Evolutionary conservation across 2,888 invertebrate genomes (phyloP), one percentile per base, ranked within the genome.

Genomic region (Epinotia nisella): DNA sequence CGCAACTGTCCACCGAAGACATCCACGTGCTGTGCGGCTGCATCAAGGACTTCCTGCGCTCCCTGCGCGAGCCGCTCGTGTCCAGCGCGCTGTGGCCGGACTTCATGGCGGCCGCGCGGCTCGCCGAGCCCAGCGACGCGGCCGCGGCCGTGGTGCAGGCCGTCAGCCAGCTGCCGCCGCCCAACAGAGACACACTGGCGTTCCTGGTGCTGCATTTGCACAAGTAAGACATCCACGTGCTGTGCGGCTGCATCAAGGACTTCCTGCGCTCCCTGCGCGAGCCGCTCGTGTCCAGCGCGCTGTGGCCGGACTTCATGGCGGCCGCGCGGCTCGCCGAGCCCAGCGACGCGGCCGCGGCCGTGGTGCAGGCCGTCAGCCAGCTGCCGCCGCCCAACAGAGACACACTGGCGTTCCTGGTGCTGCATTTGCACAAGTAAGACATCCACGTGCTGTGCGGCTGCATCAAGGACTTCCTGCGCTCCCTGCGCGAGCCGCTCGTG

Each of bases 171-270:
- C 93, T 99, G 81, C 99, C 99, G 11, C 96, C 96, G 81, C 97
- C 99, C 0, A 99, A 99, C 90, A 94, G 98, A 17, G 99, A 99
- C 87, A 98, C 99, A 0, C 94, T 99, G 69, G 98, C 99, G 0
- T 99, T 97, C 91, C 91, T 99, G 13, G 95, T 98, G 79, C 92
- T 98, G 74, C 99, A 99, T 90, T 94, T 99, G 79, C 98, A 98
- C 51, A 73, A 51, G 72, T 73, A 0, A 62, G 71, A n/a, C n/a
- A n/a, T n/a, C n/a, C n/a, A n/a, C n/a, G n/a, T n/a, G n/a, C n/a
- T n/a, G n/a, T n/a, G n/a, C n/a, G n/a, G n/a, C n/a, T n/a, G n/a
- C n/a, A n/a, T n/a, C n/a, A n/a, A 99, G 93, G 97, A 98, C 90
- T 99, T 99, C 90, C 94, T 99, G 71, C 95, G 98, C 4, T 95